A percentile compares a stretch with the other conserved stretches of the same genome.
Conservation (phyloP, 2,888 invertebrate species). For the Papilio gigon region DNA sequence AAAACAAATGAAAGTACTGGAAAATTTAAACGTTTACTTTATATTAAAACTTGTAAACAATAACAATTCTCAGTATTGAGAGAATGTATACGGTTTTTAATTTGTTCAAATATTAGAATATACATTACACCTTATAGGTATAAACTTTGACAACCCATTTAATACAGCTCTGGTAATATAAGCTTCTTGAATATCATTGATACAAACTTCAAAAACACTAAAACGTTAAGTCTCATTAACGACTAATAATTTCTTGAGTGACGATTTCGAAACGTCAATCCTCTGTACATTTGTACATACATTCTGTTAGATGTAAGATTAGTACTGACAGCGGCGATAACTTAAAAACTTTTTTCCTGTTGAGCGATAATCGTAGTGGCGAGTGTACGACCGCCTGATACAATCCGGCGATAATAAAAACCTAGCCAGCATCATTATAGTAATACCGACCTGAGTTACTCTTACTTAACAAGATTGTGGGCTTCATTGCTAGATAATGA, state of each 20-base stretch:
- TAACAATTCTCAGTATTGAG: no score
- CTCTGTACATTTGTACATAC: constrained; percentile 47
- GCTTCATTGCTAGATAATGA: constrained; percentile 68
- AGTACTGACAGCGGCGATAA: constrained; percentile 70
- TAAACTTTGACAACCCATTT: constrained; percentile 40
- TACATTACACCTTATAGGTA: constrained; percentile 3
- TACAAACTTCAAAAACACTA: constrained; percentile 69
- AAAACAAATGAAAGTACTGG: not conserved
- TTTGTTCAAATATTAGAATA: not conserved
- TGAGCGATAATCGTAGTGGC: constrained; percentile 64
- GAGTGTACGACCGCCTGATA: constrained; percentile 60
- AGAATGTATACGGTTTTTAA: no score
- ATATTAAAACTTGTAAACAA: not conserved
- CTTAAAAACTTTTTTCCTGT: constrained; percentile 71
- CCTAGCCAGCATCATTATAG: constrained; percentile 75
- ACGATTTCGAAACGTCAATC: constrained; percentile 72
- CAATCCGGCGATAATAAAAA: constrained; percentile 67
- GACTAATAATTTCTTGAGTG: constrained; percentile 71
- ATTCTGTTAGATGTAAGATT: constrained; percentile 72
- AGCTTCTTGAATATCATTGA: constrained; percentile 65
- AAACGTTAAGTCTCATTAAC: constrained; percentile 70
- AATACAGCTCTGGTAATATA: constrained; percentile 60
- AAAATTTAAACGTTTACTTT: constrained; percentile 8
- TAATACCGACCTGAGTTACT: constrained; percentile 58
- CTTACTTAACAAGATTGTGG: constrained; percentile 74